These are phyloP conservation scores for Tapera naevia DNA, from an alignment of 2,797 vertebrate species.

Conservation along the genomic window DNA sequence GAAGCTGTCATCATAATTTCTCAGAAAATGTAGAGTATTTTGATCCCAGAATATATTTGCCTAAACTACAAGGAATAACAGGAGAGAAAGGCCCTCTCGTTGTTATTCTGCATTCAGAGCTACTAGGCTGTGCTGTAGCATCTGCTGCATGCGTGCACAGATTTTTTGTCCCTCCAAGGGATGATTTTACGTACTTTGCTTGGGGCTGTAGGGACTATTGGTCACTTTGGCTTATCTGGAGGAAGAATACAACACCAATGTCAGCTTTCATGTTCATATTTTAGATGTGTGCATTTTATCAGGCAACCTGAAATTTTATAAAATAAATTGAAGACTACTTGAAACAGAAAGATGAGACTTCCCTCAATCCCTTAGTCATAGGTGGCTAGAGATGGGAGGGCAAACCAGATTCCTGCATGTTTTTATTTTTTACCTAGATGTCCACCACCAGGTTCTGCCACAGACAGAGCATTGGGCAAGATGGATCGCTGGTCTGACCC, in stretches of 20 bases:
- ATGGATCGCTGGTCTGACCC: neutral
- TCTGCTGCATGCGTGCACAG: neutral
- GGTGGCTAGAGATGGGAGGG: neutral
- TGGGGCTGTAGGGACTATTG: neutral
- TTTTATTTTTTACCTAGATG: neutral
- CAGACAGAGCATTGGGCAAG: neutral
- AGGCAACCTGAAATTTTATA: neutral
- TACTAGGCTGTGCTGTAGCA: neutral
- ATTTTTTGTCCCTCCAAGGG: neutral
- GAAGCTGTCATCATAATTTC: slow-evolving; percentile 3
- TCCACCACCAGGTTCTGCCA: neutral
- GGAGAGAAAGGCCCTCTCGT: neutral
- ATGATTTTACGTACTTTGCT: neutral
- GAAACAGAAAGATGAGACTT: neutral
- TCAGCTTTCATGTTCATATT: neutral
- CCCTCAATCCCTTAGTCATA: neutral
- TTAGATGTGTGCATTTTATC: neutral
- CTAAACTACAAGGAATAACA: neutral
- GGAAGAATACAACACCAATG: neutral
- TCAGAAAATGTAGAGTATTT: slow-evolving; percentile 26
- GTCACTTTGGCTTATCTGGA: neutral
- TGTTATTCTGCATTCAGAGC: neutral
- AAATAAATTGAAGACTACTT: neutral
- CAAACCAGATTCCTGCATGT: neutral
- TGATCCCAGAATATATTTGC: slow-evolving; percentile 32